Conservation (phyloP, 2,797 vertebrate species). For the Cygnus olor region DNA sequence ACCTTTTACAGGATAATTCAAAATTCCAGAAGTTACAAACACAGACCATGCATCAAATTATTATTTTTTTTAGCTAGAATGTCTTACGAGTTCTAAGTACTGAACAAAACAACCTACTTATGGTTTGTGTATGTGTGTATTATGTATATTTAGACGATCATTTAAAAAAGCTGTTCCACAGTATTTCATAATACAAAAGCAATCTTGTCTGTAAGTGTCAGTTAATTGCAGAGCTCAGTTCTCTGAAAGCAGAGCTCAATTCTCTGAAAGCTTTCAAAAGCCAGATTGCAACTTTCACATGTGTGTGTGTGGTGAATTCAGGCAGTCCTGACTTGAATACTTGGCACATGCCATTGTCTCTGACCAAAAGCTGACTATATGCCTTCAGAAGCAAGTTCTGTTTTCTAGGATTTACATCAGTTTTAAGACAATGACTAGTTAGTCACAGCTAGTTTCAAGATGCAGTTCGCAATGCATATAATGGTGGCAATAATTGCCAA, state of each 20-base stretch:
- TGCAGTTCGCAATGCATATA: not conserved
- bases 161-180: not conserved
- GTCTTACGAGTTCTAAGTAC: conserved; percentile 26
- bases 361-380: not conserved
- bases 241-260: not conserved
- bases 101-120: not conserved
- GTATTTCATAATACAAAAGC: not conserved
- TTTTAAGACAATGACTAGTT: not conserved
- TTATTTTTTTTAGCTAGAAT: not conserved
- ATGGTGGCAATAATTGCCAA: not conserved
- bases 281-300: not conserved
- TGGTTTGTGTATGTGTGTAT: not conserved
- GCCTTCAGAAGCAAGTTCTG: not conserved
- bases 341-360: not conserved
- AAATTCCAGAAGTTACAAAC: conserved; percentile 30
- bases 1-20: conserved; percentile 60
- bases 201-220: not conserved
- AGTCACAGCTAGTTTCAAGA: not conserved
- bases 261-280: not conserved
- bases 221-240: not conserved
- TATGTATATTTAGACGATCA: not conserved
- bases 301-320: not conserved
- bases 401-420: not conserved
- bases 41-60: not conserved
- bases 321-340: not conserved